These are phyloP conservation scores for Prorops nasuta DNA, from an alignment of 1,140 invertebrate species.

Conservation along the genomic window DNA sequence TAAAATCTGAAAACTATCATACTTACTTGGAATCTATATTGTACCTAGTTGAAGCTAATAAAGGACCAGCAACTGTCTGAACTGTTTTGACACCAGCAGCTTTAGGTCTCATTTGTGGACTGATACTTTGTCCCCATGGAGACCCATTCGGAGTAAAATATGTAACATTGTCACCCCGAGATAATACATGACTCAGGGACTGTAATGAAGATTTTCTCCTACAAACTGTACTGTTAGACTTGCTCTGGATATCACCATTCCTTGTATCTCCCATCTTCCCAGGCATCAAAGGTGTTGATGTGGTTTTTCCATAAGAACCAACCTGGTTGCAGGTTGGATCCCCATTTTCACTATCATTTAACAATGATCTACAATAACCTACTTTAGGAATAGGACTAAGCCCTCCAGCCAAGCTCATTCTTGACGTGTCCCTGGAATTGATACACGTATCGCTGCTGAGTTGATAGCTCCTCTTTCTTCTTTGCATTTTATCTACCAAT, in stretches of 20 bases:
- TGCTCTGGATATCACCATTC: conserved; percentile 24
- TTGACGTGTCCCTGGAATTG: conserved; percentile 12
- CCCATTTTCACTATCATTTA: background rate
- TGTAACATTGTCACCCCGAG: conserved; percentile 23
- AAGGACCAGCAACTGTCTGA: conserved; percentile 44
- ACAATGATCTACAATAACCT: background rate
- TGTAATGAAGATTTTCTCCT: conserved; percentile 7
- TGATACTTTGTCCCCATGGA: conserved; percentile 39
- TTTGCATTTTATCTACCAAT: conserved; percentile 24
- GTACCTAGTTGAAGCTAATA: conserved; percentile 48
- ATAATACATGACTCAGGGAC: conserved; percentile 16
- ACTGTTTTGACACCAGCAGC: conserved; percentile 36
- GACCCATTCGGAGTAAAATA: conserved; percentile 33
- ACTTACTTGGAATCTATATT: conserved; percentile 52
- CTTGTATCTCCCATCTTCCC: conserved; percentile 13
- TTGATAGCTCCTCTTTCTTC: conserved; percentile 31
- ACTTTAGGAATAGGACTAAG: conserved; percentile 30
- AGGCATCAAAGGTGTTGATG: conserved; percentile 35
- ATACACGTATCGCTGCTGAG: conserved; percentile 28
- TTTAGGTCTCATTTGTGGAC: conserved; percentile 39
- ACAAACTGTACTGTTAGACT: background rate
- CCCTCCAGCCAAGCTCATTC: conserved; percentile 18
- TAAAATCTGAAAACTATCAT: background rate
- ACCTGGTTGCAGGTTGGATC: too few relatives aligned
- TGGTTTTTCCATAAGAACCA: conserved; percentile 15